These are phyloP conservation scores for Camponotus pennsylvanicus DNA, from an alignment of 1,140 invertebrate genomes.

Conservation along the genomic window DNA sequence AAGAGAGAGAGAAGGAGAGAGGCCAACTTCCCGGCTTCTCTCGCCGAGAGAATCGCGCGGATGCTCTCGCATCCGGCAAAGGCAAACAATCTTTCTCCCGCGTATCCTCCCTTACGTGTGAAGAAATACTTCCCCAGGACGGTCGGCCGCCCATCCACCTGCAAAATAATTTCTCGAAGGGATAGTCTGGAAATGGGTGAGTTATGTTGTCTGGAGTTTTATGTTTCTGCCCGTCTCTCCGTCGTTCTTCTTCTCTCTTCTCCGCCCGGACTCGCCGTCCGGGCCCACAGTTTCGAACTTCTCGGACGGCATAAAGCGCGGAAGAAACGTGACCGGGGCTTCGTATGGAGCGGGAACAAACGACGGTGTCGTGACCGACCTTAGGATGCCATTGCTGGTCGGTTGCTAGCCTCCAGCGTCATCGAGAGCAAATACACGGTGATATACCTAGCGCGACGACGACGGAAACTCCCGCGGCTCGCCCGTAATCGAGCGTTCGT, in stretches of 20 bases:
- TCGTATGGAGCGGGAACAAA: constrained; percentile 44
- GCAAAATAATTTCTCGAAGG: constrained; percentile 78
- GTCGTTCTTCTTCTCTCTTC: background rate
- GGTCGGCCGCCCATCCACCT: constrained; percentile 45
- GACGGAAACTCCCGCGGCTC: too few relatives aligned
- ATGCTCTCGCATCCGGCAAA: background rate
- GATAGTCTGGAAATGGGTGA: constrained; percentile 76
- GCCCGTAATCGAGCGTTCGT: constrained; percentile 46
- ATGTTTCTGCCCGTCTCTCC: constrained; percentile 44
- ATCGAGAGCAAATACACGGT: background rate
- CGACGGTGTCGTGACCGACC: constrained; percentile 33
- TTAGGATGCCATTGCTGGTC: constrained; percentile 1
- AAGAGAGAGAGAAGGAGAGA: background rate
- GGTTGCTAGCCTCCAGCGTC: background rate
- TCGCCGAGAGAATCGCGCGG: constrained; percentile 27
- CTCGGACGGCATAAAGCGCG: constrained; percentile 52
- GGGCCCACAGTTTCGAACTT: constrained; percentile 61
- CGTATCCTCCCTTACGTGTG: constrained; percentile 49
- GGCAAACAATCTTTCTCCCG: constrained; percentile 59
- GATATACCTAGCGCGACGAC: constrained; percentile 10
- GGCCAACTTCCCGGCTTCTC: constrained; percentile 23
- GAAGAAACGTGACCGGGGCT: constrained; percentile 72
- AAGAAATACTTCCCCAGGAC: constrained; percentile 54
- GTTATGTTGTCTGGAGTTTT: constrained; percentile 76
- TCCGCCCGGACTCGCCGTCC: background rate